Base-by-base conservation (phyloP, 1,140 invertebrate species). In the Nautilus pompilius region DNA sequence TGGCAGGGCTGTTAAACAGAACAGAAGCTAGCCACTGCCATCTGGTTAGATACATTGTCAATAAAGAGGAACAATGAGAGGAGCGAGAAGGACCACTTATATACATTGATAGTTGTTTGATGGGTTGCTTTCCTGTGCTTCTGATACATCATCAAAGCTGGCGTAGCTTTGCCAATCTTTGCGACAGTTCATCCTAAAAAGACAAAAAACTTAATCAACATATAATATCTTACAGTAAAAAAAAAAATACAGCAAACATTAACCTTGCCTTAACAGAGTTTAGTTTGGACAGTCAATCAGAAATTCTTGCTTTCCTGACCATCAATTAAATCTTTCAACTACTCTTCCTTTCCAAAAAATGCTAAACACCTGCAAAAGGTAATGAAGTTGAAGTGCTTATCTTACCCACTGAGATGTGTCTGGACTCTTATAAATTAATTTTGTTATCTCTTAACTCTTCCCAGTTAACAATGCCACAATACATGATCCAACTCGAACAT, bases 111-210 rank as follows among this genome's bases (percentile, higher is more conserved):
- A n/a, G n/a, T n/a, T n/a, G n/a, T n/a, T n/a, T n/a, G n/a, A n/a
- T n/a, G n/a, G n/a, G n/a, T n/a, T n/a, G n/a, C n/a, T n/a, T n/a
- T n/a, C n/a, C n/a, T n/a, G n/a, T n/a, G n/a, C n/a, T n/a, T n/a
- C n/a, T n/a, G n/a, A n/a, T n/a, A n/a, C n/a, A n/a, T n/a, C n/a
- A n/a, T 60, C 45, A 46, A 46, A 46, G 3, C 78, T 94, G 91
- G 70, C 96, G 85, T 61, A 99, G 86, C 78, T 92, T 89, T n/a
- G 96, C 95, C 58, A 99, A 85, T 81, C 96, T 85, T 80, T 97
- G 93, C 24, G 95, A 93, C 0, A 99, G 85, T 80, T 99, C 96
- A 82, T 98, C 96, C 84, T 98, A 93, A 79, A 74, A 71, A 49
- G 62, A 63, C 58, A 51, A 63, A 60, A 57, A 4, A 60, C 60